Evolutionary conservation across 1,140 invertebrate genomes (phyloP), one percentile per base, ranked within the genome.

Genomic region (Drepana arcuata): DNA sequence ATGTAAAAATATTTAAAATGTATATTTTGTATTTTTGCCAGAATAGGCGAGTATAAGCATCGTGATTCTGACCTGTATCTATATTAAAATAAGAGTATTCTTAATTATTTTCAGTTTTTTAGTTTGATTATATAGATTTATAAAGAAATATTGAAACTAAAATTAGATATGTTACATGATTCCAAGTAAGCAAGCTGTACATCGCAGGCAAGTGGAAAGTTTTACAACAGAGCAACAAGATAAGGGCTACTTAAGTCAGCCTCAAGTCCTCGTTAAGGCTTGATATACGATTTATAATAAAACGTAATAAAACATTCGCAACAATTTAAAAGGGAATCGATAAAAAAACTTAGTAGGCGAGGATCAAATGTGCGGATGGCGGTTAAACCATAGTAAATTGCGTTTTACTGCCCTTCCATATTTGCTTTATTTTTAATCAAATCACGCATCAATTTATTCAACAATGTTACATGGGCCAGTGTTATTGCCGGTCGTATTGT

Each of bases 201-300:
- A n/a, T n/a, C n/a, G n/a, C n/a, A 50, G 46, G 46, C 34, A 54
- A 42, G 47, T 54, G 31, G 40, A 24, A 39, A 39, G 30, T 14
- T 41, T 63, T 64, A 63, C 58, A 65, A 71, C 73, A 70, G 65
- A 61, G n/a, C 54, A 72, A 69, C 43, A 43, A 66, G 73, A 72
- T 73, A 78, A 75, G 62, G 65, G 65, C 71, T 78, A 80, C 75
- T 77, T 74, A 73, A 65, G 53, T 31, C 47, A 31, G 50, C 41
- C 53, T 52, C 50, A 42, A 39, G 45, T 10, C 58, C 73, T 78
- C 73, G 77, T 81, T 80, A 78, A 75, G 71, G 41, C 36, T 54
- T 74, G 71, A 81, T 78, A 77, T 81, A 78, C 70, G 64, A 56
- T 71, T 68, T 57, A 59, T 77, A 78, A 78, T 81, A 80, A 81